These are phyloP conservation scores for Vicugna pacos DNA, from an alignment of 2,113 vertebrate genomes.

Conservation along the genomic window DNA sequence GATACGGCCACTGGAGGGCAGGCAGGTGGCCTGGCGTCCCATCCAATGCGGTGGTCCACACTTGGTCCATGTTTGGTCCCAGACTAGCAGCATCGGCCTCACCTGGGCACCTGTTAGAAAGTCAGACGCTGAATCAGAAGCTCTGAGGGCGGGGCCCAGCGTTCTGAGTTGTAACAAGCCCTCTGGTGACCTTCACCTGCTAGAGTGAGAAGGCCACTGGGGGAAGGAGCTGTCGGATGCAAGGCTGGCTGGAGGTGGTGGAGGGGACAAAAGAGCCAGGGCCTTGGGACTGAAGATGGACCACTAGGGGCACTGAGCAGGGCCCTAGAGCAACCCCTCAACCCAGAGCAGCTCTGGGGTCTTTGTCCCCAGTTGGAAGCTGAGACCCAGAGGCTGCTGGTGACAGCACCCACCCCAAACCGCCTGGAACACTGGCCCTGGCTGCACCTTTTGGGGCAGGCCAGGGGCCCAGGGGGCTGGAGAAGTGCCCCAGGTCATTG, in stretches of 20 bases:
- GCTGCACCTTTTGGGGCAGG: neutral
- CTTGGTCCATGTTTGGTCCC: neutral
- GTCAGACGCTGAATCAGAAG: neutral
- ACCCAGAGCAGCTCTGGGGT: neutral
- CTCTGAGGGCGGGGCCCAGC: neutral
- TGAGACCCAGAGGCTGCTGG: neutral
- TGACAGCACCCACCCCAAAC: neutral
- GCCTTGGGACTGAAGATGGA: too few relatives aligned
- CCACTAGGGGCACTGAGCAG: neutral
- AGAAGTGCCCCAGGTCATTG: neutral
- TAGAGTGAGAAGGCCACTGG: neutral
- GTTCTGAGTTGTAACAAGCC: neutral
- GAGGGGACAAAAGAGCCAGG: neutral
- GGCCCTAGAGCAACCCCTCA: rapidly evolving
- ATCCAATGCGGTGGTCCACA: too few relatives aligned
- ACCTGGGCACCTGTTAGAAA: neutral
- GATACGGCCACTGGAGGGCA: neutral
- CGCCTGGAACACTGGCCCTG: too few relatives aligned
- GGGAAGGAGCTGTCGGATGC: neutral
- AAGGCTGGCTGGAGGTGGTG: neutral
- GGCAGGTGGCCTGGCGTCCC: neutral
- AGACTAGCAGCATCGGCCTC: neutral
- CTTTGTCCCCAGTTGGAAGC: neutral
- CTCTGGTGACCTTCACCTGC: neutral
- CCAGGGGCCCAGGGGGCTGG: neutral